These are phyloP conservation scores for Gymnocypris eckloni DNA, from an alignment of 2,797 vertebrate species.

Conservation along the genomic window DNA sequence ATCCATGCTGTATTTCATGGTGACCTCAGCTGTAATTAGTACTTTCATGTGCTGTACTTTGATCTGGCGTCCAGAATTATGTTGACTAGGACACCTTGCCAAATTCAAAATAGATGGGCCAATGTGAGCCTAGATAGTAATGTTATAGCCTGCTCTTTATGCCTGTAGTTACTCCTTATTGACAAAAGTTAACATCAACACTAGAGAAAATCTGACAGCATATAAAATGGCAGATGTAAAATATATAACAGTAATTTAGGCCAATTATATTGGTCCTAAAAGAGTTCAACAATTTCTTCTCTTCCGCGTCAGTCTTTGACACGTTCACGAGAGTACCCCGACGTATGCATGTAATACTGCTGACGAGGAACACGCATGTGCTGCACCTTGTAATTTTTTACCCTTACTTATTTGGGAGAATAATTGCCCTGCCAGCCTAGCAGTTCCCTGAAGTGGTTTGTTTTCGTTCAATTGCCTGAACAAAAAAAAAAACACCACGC, in stretches of 20 bases:
- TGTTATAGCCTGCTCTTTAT: not conserved
- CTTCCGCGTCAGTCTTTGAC: too few relatives aligned
- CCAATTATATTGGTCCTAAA: too few relatives aligned
- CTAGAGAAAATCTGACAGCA: not conserved
- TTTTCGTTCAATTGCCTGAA: too few relatives aligned
- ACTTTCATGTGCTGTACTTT: constrained; percentile 44
- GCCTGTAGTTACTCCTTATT: not conserved
- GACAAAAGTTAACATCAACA: not conserved
- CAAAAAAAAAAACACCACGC: too few relatives aligned
- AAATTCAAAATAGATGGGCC: not conserved
- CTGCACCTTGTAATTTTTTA: too few relatives aligned
- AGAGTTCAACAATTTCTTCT: too few relatives aligned
- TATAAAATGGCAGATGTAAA: not conserved
- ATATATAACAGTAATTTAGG: not conserved
- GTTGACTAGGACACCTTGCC: not conserved
- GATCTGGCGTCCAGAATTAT: constrained; percentile 23
- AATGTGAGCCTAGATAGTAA: not conserved
- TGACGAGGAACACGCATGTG: too few relatives aligned
- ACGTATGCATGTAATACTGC: too few relatives aligned
- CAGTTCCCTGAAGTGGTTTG: too few relatives aligned
- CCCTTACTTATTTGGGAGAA: too few relatives aligned
- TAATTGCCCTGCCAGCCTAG: too few relatives aligned
- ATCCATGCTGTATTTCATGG: constrained; percentile 32
- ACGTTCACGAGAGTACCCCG: not conserved
- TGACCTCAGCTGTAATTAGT: constrained; percentile 46